Conservation (phyloP, 2,888 invertebrate genomes). For the Caradrina kadenii region DNA sequence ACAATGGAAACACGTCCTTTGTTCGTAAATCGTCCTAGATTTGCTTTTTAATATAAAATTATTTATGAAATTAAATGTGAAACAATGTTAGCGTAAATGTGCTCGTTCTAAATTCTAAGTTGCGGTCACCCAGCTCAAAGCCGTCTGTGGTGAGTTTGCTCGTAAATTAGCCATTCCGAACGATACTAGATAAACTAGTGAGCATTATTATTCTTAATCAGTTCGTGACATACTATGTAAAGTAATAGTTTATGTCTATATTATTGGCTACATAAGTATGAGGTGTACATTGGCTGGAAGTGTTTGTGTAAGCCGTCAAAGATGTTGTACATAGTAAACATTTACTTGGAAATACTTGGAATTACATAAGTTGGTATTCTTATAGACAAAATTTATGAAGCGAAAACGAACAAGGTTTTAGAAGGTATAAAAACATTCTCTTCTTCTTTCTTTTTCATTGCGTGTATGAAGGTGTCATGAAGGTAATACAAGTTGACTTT, state of each 20-base stretch:
- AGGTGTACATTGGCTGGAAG: constrained; percentile 34
- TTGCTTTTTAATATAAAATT: constrained; percentile 14
- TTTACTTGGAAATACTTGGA: constrained; percentile 16
- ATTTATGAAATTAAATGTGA: constrained; percentile 31
- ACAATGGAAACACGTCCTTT: constrained; percentile 44
- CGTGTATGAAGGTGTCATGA: constrained; percentile 7
- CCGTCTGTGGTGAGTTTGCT: constrained; percentile 38
- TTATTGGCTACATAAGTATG: constrained; percentile 46
- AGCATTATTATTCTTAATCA: constrained; percentile 44
- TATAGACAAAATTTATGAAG: constrained; percentile 10
- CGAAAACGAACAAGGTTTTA: constrained; percentile 31
- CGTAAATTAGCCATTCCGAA: constrained; percentile 38
- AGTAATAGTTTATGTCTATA: constrained; percentile 48
- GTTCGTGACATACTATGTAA: constrained; percentile 40
- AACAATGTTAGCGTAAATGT: constrained; percentile 28
- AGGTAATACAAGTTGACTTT: background rate
- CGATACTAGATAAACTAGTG: constrained; percentile 34
- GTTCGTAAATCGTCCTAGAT: constrained; percentile 37
- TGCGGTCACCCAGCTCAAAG: constrained; percentile 47
- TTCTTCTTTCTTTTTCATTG: too few relatives aligned
- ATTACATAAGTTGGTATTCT: constrained; percentile 20
- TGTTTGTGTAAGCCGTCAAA: constrained; percentile 31
- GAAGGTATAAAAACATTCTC: constrained; percentile 12
- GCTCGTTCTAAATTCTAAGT: constrained; percentile 36
- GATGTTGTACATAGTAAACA: constrained; percentile 37